Conservation (phyloP, 2,888 invertebrate species). For the Perithous albicinctus region DNA sequence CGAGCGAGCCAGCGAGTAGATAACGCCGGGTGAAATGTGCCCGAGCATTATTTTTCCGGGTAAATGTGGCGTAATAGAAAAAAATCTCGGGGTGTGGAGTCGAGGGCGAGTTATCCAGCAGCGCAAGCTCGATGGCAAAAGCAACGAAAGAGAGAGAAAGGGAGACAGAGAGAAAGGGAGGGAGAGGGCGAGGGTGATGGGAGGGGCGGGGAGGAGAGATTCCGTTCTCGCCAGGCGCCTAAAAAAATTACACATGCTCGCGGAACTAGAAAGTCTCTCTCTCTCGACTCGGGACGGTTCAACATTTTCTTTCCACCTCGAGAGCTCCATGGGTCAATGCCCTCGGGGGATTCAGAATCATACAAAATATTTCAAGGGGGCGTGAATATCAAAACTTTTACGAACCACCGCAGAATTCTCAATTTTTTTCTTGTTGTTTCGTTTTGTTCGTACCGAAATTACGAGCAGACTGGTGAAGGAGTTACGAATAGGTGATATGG, state of each 20-base stretch:
- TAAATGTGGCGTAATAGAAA: conserved; percentile 76
- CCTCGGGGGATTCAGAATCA: not conserved
- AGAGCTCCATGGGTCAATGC: conserved; percentile 6
- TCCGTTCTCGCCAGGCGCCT: conserved; percentile 23
- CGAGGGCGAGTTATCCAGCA: conserved; percentile 48
- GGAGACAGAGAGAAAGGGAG: not conserved
- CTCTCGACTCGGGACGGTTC: conserved; percentile 6
- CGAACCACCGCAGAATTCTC: not conserved
- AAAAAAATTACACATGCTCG: conserved; percentile 52
- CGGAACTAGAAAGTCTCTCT: conserved; percentile 36
- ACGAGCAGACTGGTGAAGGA: not conserved
- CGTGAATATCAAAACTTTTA: conserved; percentile 33
- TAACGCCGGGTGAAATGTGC: conserved; percentile 77
- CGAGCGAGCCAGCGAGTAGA: conserved; percentile 68
- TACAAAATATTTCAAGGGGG: conserved; percentile 33
- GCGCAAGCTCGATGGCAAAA: conserved; percentile 16
- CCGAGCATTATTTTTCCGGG: conserved; percentile 75
- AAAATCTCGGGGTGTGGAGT: conserved; percentile 32
- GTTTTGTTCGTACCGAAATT: conserved; percentile 11
- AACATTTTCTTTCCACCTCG: conserved; percentile 12
- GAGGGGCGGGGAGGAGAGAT: not conserved
- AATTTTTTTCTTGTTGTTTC: not conserved
- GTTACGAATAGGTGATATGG: conserved; percentile 3
- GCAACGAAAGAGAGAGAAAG: not conserved
- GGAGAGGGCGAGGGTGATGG: not conserved